Evolutionary conservation across 37 sponge, comb jelly and placozoan species (phyloP), one percentile per base, ranked within the genome.

Genomic region (Diacarnus erythraeanus): DNA sequence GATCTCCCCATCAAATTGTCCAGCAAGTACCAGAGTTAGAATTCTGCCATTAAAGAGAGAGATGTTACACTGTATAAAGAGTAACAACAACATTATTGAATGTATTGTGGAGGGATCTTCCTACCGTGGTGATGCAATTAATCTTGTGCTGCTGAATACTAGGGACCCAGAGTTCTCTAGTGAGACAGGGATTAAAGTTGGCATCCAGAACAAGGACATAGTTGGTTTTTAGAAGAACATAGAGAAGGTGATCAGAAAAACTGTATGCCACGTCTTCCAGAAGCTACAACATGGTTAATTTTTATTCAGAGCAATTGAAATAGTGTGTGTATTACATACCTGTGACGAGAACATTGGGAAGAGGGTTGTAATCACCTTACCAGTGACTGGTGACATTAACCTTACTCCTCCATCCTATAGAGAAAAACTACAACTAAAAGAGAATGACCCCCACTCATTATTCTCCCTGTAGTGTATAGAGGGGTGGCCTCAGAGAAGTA

Each of bases 371-470:
- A 83, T 74, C 2, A 79, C 59, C n/a, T 83, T 41, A 47, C 88
- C 88, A 59, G 69, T 86, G n/a, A 64, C 38, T 9, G 89, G 80
- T 39, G 83, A 87, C 41, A 92, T 22, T n/a, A 92, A 67, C 25
- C 89, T 81, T 34, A 87, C 64, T 18, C 84, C 72, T 38, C 88
- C 92, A 79, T 92, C 89, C 80, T 92, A 69, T 23, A 67, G 30
- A 64, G n/a, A 64, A 27, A 38, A 26, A 68, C 38, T 27, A 68
- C 35, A 30, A 68, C 20, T 27, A 20, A 27, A 9, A 64, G n/a
- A 26, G 8, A 64, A 10, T 54, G 56, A 54, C 56, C 10, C 10
- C 10, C 10, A 54, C 10, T 20, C 10, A 54, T 10, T 54, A 54
- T 54, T 10, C 10, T 17, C 10, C 56, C 17, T 54, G 10, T 54